Conservation (phyloP, 2,113 vertebrate species). For the Paradoxurus hermaphroditus region DNA sequence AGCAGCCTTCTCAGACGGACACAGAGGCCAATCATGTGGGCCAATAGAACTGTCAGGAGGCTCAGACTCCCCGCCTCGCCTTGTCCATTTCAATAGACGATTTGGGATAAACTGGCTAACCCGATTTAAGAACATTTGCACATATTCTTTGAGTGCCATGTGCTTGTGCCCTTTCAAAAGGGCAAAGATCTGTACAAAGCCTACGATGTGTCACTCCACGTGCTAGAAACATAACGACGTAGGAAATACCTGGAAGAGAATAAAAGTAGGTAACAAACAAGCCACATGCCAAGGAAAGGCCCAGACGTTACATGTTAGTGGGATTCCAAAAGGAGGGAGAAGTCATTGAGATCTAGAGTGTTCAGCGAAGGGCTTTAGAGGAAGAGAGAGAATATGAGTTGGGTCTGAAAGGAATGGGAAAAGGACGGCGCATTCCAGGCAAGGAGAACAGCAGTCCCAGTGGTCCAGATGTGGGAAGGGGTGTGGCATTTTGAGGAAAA, state of each 20-base stretch:
- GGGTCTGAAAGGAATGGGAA: not conserved
- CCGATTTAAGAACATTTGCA: not conserved
- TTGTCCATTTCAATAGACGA: not conserved
- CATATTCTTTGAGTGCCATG: not conserved
- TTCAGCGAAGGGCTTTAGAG: not conserved
- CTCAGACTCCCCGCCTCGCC: not conserved
- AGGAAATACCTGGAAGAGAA: not conserved
- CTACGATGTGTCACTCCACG: not conserved
- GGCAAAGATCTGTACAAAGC: not conserved
- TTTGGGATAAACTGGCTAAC: not conserved
- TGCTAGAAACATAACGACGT: not conserved
- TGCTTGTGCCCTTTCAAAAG: not conserved
- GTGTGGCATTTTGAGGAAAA: not conserved
- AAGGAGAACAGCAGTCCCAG: not conserved
- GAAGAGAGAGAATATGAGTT: not conserved
- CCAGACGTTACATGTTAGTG: accelerated
- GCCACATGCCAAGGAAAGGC: not conserved
- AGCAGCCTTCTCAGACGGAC: not conserved
- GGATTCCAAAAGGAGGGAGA: not conserved
- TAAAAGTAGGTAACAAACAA: not conserved
- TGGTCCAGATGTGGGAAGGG: not conserved
- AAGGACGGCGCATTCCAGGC: not conserved
- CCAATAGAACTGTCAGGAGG: not conserved
- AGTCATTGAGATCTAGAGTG: accelerated
- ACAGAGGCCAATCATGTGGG: too few relatives aligned